Evolutionary conservation across 2,113 vertebrate species (phyloP).

Genomic region (Toxotes jaculatrix): DNA sequence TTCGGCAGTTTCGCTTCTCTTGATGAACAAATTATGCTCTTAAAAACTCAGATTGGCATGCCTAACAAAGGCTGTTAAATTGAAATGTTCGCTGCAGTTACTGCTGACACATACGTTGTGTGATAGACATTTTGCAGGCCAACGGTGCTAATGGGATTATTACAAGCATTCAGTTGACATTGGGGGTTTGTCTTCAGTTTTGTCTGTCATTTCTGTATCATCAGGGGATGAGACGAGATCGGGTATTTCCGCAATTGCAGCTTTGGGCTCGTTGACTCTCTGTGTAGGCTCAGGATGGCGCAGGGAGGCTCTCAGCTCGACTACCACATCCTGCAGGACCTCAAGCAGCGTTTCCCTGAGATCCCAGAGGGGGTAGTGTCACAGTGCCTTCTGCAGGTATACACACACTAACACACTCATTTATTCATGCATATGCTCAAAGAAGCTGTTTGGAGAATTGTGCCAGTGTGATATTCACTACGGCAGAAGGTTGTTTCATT

Average conservation of each 20-base stretch:
- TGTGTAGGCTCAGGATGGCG: conserved; percentile 92
- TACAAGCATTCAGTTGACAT: not conserved
- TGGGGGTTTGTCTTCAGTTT: not conserved
- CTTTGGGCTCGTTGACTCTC: conserved; percentile 89
- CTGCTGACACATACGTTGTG: conserved; percentile 64
- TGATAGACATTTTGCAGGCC: conserved; percentile 24
- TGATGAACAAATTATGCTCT: not conserved
- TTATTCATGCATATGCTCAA: not conserved
- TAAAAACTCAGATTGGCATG: not conserved
- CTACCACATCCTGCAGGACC: conserved; percentile 96
- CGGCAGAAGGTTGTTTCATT: not conserved
- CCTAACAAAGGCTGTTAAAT: not conserved
- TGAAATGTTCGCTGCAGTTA: conserved; percentile 14
- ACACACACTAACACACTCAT: not conserved
- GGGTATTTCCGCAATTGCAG: conserved; percentile 87
- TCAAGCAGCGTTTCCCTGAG: conserved; percentile 98
- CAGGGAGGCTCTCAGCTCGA: conserved; percentile 94
- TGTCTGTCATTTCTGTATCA: conserved; percentile 24
- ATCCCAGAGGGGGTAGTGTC: conserved; percentile 97
- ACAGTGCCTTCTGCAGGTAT: conserved; percentile 97
- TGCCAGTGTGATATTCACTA: not conserved
- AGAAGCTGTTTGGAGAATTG: not conserved
- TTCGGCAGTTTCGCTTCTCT: too few relatives aligned
- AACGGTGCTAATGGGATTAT: not conserved
- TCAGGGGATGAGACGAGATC: conserved; percentile 89